Percentiles rank a stretch among this genome's conserved stretches.
These are phyloP conservation scores for Lytechinus pictus DNA, from an alignment of 35 echinoderm and acorn worm genomes.

Conservation along the genomic window DNA sequence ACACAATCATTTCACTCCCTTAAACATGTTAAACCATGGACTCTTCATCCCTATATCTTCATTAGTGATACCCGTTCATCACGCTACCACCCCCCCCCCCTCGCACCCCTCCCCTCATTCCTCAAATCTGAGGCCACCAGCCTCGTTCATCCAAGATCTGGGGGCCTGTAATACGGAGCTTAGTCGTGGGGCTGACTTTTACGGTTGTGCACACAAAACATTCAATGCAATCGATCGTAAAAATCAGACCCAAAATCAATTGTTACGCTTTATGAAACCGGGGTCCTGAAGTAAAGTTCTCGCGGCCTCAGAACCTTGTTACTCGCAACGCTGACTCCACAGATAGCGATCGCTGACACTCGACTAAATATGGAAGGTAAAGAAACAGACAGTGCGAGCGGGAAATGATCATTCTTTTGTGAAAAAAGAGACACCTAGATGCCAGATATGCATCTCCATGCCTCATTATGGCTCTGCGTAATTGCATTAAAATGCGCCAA, in stretches of 20 bases:
- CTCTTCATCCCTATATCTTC: too few species aligned
- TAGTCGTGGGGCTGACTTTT: too few species aligned
- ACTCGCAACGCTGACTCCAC: not conserved
- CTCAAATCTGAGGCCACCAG: not conserved
- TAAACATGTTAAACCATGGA: too few species aligned
- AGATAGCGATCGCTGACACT: conserved; percentile 4
- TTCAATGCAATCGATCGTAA: too few species aligned
- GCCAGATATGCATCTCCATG: not conserved
- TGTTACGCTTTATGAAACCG: too few species aligned
- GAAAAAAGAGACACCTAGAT: not conserved
- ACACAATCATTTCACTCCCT: too few species aligned
- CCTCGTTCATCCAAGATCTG: not conserved
- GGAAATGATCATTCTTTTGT: not conserved
- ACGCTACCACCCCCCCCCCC: not conserved
- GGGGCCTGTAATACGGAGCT: too few species aligned
- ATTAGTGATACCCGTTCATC: not conserved
- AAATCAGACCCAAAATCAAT: too few species aligned
- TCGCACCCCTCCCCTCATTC: not conserved
- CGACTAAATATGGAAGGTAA: not conserved
- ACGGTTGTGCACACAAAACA: too few species aligned
- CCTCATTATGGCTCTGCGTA: not conserved
- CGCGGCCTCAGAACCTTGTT: not conserved
- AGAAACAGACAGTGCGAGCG: not conserved
- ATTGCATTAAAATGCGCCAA: conserved; percentile 11
- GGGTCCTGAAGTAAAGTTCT: not conserved